Conservation (phyloP, 1,140 invertebrate genomes). For the Apis cerana region DNA sequence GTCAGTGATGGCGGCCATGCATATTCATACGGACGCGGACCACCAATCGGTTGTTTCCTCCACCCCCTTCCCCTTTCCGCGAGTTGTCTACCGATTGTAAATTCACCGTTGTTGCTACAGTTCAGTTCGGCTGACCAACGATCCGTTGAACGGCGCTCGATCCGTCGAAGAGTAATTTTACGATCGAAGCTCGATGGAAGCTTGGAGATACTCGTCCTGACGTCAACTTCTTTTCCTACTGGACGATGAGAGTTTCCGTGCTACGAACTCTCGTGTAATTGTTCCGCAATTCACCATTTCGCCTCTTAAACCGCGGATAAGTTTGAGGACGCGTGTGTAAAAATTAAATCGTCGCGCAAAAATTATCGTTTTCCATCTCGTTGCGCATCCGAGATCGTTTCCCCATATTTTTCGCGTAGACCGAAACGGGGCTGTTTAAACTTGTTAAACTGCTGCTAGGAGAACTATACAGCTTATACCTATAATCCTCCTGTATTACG, state of each 20-base stretch:
- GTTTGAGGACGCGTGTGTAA: no score
- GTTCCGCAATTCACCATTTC: not conserved
- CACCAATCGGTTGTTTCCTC: not conserved
- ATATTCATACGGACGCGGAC: conserved; percentile 24
- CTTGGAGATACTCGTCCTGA: not conserved
- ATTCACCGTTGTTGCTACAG: conserved; percentile 56
- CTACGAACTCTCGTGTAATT: not conserved
- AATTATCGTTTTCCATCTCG: no score
- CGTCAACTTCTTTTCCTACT: not conserved
- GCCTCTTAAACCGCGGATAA: no score
- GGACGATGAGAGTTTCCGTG: not conserved
- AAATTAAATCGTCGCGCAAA: no score
- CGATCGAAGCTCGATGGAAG: conserved; percentile 3
- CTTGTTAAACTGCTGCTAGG: not conserved
- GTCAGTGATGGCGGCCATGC: not conserved
- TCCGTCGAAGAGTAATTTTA: conserved; percentile 46
- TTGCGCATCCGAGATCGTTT: no score
- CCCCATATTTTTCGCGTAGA: no score
- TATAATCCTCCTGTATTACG: conserved; percentile 7
- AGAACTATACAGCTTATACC: not conserved
- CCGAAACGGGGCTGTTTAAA: not conserved
- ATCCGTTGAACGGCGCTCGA: conserved; percentile 51
- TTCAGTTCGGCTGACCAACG: conserved; percentile 59
- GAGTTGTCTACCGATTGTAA: conserved; percentile 41
- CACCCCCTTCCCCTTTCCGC: not conserved